Base-by-base conservation (phyloP, 53 echinoderm and acorn worm species). In the Henricia sp. region DNA sequence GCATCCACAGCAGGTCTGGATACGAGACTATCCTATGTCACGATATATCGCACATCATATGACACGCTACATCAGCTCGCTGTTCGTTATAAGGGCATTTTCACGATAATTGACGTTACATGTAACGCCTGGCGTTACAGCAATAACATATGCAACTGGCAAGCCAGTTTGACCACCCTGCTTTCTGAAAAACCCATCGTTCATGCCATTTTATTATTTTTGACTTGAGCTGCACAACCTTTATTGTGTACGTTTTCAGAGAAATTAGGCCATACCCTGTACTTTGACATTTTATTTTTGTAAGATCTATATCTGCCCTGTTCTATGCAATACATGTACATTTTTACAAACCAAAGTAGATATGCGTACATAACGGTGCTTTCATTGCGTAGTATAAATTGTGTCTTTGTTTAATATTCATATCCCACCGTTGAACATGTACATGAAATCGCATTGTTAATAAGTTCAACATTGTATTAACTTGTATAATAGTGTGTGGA, bases 371-470 rank as follows among this genome's bases (percentile, higher is more conserved):
- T 27, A 12, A 29, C 35, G 36, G 67, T 37, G 20, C 67, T 67
- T 67, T 37, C 9, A 48, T 16, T 48, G 16, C 48, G 9, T 24
- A 12, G 33, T 20, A 6, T 67, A 11, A 6, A 3, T 20, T 11
- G n/a, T 67, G 14, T 12, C 12, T 67, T 3, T 38, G 38, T 40
- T 24, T 6, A 38, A 5, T 30, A 6, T 67, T 33, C 16, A 14
- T 29, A 60, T 40, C 67, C 67, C 38, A 67, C 67, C 67, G 37
- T n/a, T 40, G 67, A 32, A 60, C 29, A 60, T 67, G 66, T 66
- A 36, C 27, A 66, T 66, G 16, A 55, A 12, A 23, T n/a, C n/a
- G n/a, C n/a, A n/a, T n/a, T 8, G 40, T 67, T 30, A 2, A 5
- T 35, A 13, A 12, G 67, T 67, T 24, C 23, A 40, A 24, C 40